These are phyloP conservation scores for Borostomias antarcticus DNA, from an alignment of 2,797 vertebrate genomes.

Conservation along the genomic window DNA sequence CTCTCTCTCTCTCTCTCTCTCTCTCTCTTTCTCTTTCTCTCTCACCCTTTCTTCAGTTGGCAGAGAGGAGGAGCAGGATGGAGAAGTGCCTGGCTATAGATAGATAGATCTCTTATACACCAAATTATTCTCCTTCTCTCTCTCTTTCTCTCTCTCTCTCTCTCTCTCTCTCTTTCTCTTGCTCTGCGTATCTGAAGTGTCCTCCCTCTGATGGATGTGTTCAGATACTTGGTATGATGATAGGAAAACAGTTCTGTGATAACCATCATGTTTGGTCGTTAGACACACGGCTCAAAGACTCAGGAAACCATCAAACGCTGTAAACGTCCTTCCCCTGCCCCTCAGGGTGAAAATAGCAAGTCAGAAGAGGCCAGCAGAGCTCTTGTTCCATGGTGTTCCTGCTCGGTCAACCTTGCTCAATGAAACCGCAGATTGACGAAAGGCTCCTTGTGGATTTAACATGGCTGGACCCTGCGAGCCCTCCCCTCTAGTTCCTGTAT, in stretches of 20 bases:
- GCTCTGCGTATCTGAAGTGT: not conserved
- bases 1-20: too few species aligned
- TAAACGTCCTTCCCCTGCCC: too few species aligned
- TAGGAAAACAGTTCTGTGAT: too few species aligned
- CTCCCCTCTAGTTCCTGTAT: slow-evolving; percentile 33
- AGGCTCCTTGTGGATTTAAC: not conserved
- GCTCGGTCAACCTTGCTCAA: not conserved
- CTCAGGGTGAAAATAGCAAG: too few species aligned
- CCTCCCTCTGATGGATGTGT: not conserved
- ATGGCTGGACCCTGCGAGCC: not conserved
- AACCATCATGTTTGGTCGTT: too few species aligned
- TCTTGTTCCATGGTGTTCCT: slow-evolving; percentile 1
- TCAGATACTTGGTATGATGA: slow-evolving; percentile 13
- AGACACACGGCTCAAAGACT: too few species aligned
- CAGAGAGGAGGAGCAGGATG: slow-evolving; percentile 24
- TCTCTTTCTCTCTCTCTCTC: not conserved
- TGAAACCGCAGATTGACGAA: not conserved
- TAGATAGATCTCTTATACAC: slow-evolving; percentile 2
- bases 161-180: too few species aligned
- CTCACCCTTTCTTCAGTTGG: slow-evolving; percentile 29
- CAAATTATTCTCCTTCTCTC: not conserved
- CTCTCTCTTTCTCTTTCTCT: too few species aligned
- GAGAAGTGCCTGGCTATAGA: slow-evolving; percentile 14
- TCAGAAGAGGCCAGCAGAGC: slow-evolving; percentile 5
- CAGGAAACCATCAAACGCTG: too few species aligned